These are phyloP conservation scores for Troilus luridus DNA, from an alignment of 2,888 invertebrate genomes.

Conservation along the genomic window DNA sequence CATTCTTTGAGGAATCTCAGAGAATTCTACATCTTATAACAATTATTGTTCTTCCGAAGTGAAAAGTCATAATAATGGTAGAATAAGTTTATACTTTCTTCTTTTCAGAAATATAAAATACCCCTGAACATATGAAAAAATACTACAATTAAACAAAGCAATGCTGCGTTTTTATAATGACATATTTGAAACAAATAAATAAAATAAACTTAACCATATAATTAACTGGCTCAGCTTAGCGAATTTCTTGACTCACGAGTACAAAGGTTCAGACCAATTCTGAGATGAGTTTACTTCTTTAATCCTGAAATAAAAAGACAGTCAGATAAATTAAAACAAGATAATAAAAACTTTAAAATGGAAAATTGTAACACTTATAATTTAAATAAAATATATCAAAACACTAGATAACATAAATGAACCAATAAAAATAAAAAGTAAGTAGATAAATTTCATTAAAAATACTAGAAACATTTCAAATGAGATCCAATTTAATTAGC, in stretches of 20 bases:
- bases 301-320: neutral
- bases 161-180: neutral
- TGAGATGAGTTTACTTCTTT: conserved; percentile 21
- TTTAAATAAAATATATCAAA: too few relatives aligned
- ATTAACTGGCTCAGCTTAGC: conserved; percentile 26
- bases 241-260: conserved; percentile 7
- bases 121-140: neutral
- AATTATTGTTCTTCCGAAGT: neutral
- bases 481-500: too few relatives aligned
- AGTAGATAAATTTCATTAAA: too few relatives aligned
- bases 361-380: neutral
- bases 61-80: too few relatives aligned
- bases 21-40: neutral
- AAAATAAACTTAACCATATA: neutral
- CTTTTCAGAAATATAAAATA: neutral
- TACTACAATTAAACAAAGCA: neutral
- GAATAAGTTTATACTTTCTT: too few relatives aligned
- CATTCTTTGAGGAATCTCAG: neutral
- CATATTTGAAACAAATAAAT: conserved; percentile 9
- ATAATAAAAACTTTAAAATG: neutral
- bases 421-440: too few relatives aligned
- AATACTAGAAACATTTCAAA: too few relatives aligned
- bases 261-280: conserved; percentile 24
- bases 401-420: too few relatives aligned
- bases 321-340: neutral